Percentiles rank a stretch among this genome's conserved stretches.
phyloP scores from a whole-genome alignment of 2,888 invertebrate species.

The Clusia tigrina region DNA sequence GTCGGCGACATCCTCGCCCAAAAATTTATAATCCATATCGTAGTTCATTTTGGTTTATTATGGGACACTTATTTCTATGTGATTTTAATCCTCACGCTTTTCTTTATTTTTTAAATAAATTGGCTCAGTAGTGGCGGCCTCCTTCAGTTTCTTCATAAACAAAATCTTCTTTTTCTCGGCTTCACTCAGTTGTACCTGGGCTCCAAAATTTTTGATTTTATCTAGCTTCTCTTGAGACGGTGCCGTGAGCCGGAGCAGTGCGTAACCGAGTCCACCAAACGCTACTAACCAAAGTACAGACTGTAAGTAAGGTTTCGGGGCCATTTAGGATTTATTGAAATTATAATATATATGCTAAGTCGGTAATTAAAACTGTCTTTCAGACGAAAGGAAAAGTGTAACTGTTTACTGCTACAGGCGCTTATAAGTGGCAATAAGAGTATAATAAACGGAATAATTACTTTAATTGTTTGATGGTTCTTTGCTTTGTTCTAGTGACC shows the following conservation, averaged over 20 bases:
- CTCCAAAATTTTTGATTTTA: conserved; percentile 47
- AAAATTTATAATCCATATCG: conserved; percentile 7
- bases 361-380: not conserved
- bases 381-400: not conserved
- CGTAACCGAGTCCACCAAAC: conserved; percentile 70
- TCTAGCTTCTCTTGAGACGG: conserved; percentile 65
- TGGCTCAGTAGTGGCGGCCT: conserved; percentile 46
- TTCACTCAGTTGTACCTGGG: conserved; percentile 35
- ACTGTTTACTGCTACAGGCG: not conserved
- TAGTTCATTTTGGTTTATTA: conserved; percentile 12
- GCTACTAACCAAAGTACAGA: conserved; percentile 70
- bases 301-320: conserved; percentile 59
- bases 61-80: not conserved
- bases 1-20: conserved; percentile 17
- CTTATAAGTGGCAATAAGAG: too few species aligned
- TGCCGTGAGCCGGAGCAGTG: conserved; percentile 68
- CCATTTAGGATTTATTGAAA: conserved; percentile 44
- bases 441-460: not conserved
- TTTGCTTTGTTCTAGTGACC: conserved; percentile 39
- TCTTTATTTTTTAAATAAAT: conserved; percentile 38
- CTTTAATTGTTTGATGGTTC: conserved; percentile 1
- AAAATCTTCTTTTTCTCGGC: conserved; percentile 53
- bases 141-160: conserved; percentile 54
- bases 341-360: not conserved
- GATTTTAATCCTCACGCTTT: not conserved